Base-by-base conservation (phyloP, 2,113 vertebrate species). In the Oreochromis spilurus region DNA sequence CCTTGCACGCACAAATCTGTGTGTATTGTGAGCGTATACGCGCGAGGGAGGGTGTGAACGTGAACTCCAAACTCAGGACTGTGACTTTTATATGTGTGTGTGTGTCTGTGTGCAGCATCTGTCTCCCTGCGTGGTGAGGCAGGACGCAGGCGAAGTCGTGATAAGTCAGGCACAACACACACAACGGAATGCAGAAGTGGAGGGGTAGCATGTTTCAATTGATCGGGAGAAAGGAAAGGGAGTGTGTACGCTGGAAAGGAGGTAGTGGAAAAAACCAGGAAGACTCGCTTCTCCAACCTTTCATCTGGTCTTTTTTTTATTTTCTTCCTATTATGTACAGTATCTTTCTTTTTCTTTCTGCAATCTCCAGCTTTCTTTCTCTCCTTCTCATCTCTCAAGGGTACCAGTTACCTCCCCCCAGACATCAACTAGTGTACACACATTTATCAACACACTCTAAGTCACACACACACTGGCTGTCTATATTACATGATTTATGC, bases 401-500 rank as follows among this genome's bases (percentile, higher is more conserved):
- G 89, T 89, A 91, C 87, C 65, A 70, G 65, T 82, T 87, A 82
- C 72, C 19, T 84, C 34, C 36, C 70, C 62, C 87, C 60, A 84
- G 58, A 89, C 55, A 50, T 87, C 54, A 72, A 53, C 82, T 85
- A 70, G 40, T 21, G 85, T 77, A 48, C 85, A 88, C 79, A 91
- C 77, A 87, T 53, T 24, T 57, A 86, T 75, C 80, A 79, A 54
- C 87, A 70, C 80, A 24, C 31, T 48, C 81, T 17, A 12, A 82
- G n/a, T 65, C 88, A 90, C 50, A 80, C 67, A 78, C 89, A 88
- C 45, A 67, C 31, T 57, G 72, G 67, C 88, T 91, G 89, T 93
- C 90, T 82, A 81, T 90, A 84, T 34, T 13, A 80, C 84, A 94
- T 93, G 92, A 95, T 95, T 94, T 93, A 95, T 93, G 89, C 72